phyloP scores from a whole-genome alignment of 1,140 invertebrate species.

The Brachionus koreanus region DNA sequence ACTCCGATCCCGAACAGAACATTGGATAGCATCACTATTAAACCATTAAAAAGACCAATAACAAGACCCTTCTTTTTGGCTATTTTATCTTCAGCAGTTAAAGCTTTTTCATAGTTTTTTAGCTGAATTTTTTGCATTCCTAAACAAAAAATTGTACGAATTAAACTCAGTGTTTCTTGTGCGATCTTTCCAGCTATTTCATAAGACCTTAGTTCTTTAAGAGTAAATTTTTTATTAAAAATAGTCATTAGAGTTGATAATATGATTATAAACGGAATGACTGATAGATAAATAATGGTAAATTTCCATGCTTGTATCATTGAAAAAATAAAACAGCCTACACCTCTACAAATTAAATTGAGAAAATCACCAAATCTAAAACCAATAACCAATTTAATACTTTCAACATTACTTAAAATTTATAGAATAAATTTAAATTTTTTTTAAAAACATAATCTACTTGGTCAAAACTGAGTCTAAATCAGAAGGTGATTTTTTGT shows the following conservation, averaged over 20 bases:
- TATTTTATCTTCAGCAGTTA: background rate
- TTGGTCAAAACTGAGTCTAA: background rate
- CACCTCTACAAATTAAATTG: background rate
- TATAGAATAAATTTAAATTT: background rate
- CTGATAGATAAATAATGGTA: too few relatives aligned
- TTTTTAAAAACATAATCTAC: background rate
- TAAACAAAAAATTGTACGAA: slow-evolving; percentile 23
- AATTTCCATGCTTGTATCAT: slow-evolving; percentile 35
- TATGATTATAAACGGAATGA: slow-evolving; percentile 27
- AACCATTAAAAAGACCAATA: background rate
- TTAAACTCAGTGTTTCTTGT: background rate
- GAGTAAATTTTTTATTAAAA: too few relatives aligned
- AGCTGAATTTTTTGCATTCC: slow-evolving; percentile 51
- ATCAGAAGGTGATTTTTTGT: background rate
- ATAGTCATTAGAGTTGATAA: too few relatives aligned
- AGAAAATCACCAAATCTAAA: slow-evolving; percentile 40
- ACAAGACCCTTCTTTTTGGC: background rate
- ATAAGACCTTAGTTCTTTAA: too few relatives aligned
- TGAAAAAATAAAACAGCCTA: background rate
- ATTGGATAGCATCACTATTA: background rate
- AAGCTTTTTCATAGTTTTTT: slow-evolving; percentile 48
- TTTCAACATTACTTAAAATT: slow-evolving; percentile 43
- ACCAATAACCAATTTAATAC: too few relatives aligned
- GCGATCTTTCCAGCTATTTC: background rate
- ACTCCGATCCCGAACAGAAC: background rate